Evolutionary conservation across 2,888 invertebrate genomes (phyloP).

Genomic region (Thecocarcelia acutangulata): DNA sequence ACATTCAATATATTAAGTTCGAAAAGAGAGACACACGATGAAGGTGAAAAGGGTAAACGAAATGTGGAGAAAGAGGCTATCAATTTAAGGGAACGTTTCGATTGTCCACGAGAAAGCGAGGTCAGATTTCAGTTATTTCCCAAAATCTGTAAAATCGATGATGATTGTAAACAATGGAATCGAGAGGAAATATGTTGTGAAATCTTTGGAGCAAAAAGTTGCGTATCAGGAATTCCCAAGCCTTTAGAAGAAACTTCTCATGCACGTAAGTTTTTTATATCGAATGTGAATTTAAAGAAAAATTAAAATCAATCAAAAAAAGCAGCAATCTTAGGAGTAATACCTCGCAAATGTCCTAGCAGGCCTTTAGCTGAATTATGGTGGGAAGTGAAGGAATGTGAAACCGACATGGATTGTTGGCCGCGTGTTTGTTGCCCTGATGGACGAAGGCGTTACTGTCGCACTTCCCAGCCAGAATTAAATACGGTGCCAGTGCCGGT

Average conservation of each 20-base stretch:
- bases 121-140: conserved; percentile 81
- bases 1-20: conserved; percentile 73
- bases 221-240: conserved; percentile 84
- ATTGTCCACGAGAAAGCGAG: conserved; percentile 82
- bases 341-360: conserved; percentile 87
- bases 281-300: not conserved
- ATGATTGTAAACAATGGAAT: conserved; percentile 79
- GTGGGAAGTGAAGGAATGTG: conserved; percentile 87
- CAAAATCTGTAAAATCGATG: conserved; percentile 78
- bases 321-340: conserved; percentile 86
- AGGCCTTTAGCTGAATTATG: conserved; percentile 87
- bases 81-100: conserved; percentile 74
- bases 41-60: conserved; percentile 79
- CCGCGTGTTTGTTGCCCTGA: conserved; percentile 90
- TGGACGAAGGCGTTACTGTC: conserved; percentile 86
- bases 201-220: conserved; percentile 82
- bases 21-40: conserved; percentile 36
- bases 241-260: conserved; percentile 81
- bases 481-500: conserved; percentile 84
- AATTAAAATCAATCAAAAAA: conserved; percentile 7
- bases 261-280: conserved; percentile 74
- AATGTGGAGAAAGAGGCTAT: conserved; percentile 72
- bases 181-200: conserved; percentile 80
- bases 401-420: conserved; percentile 87
- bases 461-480: conserved; percentile 86